Conservation (phyloP, 2,113 vertebrate species). For the Alligator mississippiensis region DNA sequence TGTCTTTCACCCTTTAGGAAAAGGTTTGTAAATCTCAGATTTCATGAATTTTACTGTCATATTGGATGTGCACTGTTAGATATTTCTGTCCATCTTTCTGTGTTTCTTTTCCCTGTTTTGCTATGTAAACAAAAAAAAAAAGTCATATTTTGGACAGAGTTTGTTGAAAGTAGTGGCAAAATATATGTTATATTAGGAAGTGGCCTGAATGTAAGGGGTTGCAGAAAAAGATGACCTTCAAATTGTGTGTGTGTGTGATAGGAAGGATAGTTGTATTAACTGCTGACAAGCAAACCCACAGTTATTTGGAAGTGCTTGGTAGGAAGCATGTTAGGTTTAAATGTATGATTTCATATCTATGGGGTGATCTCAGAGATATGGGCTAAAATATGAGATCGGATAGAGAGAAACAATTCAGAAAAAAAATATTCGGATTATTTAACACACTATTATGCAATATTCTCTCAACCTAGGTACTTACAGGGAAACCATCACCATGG, state of each 20-base stretch:
- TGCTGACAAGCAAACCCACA: background rate
- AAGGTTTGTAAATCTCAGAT: constrained; percentile 1
- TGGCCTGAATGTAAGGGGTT: background rate
- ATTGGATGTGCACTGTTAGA: background rate
- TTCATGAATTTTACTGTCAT: background rate
- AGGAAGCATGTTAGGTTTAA: background rate
- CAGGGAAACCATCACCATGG: background rate
- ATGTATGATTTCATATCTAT: background rate
- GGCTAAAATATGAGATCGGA: constrained; percentile 15
- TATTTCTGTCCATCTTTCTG: background rate
- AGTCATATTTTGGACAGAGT: background rate
- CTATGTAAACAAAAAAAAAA: background rate
- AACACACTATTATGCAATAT: background rate
- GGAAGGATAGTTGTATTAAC: background rate
- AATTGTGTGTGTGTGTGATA: background rate
- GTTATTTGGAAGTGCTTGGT: background rate
- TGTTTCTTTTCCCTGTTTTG: background rate
- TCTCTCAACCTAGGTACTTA: constrained; percentile 15
- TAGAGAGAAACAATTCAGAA: constrained; percentile 3
- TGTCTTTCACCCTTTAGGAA: background rate
- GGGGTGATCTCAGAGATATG: background rate
- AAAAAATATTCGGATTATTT: background rate
- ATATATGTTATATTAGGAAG: background rate
- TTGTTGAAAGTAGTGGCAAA: background rate
- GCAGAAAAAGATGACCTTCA: background rate